phyloP scores from a whole-genome alignment of 2,113 vertebrate species.

The Lepidothrix coronata region DNA sequence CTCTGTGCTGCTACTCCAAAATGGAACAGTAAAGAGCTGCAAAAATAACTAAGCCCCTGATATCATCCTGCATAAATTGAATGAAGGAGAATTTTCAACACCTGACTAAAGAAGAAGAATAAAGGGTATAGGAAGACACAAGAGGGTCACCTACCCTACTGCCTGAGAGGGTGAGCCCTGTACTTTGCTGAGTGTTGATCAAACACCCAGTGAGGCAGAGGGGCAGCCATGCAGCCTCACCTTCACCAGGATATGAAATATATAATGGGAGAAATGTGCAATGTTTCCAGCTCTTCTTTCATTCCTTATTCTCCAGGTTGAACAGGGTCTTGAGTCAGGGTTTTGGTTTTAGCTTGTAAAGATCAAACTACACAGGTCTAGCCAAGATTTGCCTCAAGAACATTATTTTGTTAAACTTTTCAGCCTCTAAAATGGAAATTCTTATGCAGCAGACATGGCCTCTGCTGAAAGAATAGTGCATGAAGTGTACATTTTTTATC shows the following conservation, averaged over 20 bases:
- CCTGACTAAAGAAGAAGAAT: not conserved
- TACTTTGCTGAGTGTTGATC: not conserved
- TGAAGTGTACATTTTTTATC: not conserved
- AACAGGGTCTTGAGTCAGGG: rapidly evolving
- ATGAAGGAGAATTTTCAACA: not conserved
- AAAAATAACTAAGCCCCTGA: not conserved
- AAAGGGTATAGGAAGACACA: not conserved
- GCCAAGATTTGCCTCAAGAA: not conserved
- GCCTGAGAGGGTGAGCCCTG: not conserved
- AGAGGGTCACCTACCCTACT: not conserved
- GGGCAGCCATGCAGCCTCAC: not conserved
- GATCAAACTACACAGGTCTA: not conserved
- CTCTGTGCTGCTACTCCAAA: not conserved
- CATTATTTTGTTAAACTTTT: not conserved
- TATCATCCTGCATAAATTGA: not conserved
- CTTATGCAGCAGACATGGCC: not conserved
- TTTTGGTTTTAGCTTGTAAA: not conserved
- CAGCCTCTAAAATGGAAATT: not conserved
- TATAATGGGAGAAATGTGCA: not conserved
- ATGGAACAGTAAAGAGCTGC: not conserved
- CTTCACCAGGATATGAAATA: not conserved
- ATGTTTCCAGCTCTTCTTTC: not conserved
- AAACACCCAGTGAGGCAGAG: not conserved
- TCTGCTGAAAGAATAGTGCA: not conserved
- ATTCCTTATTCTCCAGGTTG: not conserved